Evolutionary conservation across 2,113 vertebrate species (phyloP).

Genomic region (Regulus satrapa): DNA sequence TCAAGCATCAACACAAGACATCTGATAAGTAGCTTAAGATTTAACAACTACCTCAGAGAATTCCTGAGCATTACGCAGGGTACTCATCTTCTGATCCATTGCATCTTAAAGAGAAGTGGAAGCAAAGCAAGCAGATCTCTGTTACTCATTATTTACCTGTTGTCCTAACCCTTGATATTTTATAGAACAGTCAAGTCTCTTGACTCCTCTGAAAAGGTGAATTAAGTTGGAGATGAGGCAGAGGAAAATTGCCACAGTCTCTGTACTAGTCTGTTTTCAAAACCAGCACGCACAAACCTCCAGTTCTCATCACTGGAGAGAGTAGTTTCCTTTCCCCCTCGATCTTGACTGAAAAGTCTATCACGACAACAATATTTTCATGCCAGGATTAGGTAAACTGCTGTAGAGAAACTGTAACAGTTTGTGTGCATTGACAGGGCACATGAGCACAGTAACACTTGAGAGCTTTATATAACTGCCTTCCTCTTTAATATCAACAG

Average conservation of each 20-base stretch:
- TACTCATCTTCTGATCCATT: neutral
- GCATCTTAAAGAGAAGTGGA: neutral
- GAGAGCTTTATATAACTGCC: neutral
- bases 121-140: neutral
- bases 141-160: neutral
- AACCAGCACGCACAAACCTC: neutral
- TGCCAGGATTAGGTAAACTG: neutral
- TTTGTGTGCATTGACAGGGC: neutral
- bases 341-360: neutral
- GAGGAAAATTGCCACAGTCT: neutral
- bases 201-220: neutral
- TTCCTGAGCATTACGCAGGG: neutral
- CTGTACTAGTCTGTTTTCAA: neutral
- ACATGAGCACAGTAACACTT: neutral
- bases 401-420: fast-evolving
- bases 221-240: neutral
- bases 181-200: neutral
- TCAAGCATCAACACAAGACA: neutral
- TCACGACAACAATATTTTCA: neutral
- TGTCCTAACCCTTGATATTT: neutral
- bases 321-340: neutral
- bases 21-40: neutral
- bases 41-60: neutral
- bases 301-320: neutral
- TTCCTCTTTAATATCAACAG: neutral